Evolutionary conservation across 2,797 vertebrate species (phyloP).

Genomic region (Silurus aristotelis): DNA sequence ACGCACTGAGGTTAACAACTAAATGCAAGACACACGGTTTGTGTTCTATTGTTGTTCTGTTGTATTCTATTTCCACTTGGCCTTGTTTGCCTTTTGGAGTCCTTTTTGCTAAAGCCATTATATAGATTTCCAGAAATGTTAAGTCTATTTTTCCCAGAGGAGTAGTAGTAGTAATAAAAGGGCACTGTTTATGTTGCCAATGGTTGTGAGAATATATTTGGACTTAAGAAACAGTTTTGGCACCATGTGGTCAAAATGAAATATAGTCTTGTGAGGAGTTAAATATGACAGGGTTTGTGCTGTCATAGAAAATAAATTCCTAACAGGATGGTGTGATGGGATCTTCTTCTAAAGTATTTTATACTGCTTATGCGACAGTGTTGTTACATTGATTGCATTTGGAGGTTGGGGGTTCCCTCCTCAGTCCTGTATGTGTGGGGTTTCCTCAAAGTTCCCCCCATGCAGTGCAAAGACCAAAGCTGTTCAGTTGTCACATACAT

Average conservation of each 20-base stretch:
- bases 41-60: background rate
- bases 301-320: background rate
- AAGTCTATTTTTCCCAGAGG: constrained; percentile 10
- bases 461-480: too few relatives aligned
- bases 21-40: background rate
- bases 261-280: background rate
- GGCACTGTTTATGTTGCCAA: constrained; percentile 13
- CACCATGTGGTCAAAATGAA: background rate
- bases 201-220: constrained; percentile 9
- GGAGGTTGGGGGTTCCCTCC: too few relatives aligned
- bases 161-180: constrained; percentile 11
- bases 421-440: too few relatives aligned
- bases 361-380: background rate
- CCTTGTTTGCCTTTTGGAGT: background rate
- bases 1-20: constrained; percentile 7
- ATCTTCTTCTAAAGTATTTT: background rate
- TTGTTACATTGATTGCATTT: background rate
- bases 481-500: too few relatives aligned
- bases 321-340: background rate
- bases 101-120: background rate
- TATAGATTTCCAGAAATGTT: constrained; percentile 35
- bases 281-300: background rate
- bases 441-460: too few relatives aligned
- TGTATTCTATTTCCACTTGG: background rate
- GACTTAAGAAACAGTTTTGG: background rate